phyloP scores from a whole-genome alignment of 2,888 invertebrate genomes.

The Dyspetes luteomarginatus region DNA sequence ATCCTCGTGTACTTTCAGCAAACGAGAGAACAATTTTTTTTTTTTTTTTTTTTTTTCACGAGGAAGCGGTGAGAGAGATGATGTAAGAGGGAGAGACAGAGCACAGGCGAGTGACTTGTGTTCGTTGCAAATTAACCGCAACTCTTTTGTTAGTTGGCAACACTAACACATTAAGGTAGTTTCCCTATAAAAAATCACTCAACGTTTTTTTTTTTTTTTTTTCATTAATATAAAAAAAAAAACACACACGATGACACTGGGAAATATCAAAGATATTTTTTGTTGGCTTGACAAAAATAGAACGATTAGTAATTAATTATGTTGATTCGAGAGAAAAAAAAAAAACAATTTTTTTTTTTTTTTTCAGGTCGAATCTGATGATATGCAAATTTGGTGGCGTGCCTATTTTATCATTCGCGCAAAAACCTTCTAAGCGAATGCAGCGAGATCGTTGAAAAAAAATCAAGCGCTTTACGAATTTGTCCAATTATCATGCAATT shows the following conservation, averaged over 20 bases:
- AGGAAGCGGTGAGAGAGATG: constrained; percentile 57
- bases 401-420: constrained; percentile 58
- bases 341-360: constrained; percentile 45
- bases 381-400: constrained; percentile 43
- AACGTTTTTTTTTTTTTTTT: constrained; percentile 78
- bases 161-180: constrained; percentile 80
- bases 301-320: constrained; percentile 46
- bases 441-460: constrained; percentile 31
- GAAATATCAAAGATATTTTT: constrained; percentile 33
- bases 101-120: constrained; percentile 80
- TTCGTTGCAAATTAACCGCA: constrained; percentile 79
- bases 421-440: constrained; percentile 60
- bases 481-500: constrained; percentile 60
- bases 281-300: constrained; percentile 56
- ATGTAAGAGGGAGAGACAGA: constrained; percentile 78
- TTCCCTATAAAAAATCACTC: constrained; percentile 81
- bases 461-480: constrained; percentile 56
- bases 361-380: background rate
- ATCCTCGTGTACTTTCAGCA: constrained; percentile 39
- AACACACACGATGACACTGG: constrained; percentile 72
- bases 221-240: constrained; percentile 78
- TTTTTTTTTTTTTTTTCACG: constrained; percentile 46
- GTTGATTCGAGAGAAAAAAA: too few relatives aligned
- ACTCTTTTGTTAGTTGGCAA: constrained; percentile 82
- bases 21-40: constrained; percentile 62